A percentile compares a stretch with the other conserved stretches of the same genome.
Conservation (phyloP, 2,888 invertebrate genomes). For the Callosobruchus maculatus region DNA sequence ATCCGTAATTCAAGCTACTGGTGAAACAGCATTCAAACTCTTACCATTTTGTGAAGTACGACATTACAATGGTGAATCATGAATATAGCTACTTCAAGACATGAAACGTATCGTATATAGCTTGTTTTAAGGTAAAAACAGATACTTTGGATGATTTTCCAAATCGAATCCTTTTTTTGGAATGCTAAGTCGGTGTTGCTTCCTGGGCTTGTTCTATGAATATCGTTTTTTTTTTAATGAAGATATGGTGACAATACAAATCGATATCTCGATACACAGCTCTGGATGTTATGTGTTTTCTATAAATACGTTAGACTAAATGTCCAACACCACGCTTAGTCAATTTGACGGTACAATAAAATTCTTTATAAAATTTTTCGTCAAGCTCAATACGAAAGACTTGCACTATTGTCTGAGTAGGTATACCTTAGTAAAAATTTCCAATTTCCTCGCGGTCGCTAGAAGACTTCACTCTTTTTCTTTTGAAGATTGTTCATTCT, state of each 20-base stretch:
- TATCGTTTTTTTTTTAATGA: neutral
- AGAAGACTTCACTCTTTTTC: neutral
- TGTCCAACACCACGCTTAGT: constrained; percentile 47
- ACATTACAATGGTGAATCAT: too few species aligned
- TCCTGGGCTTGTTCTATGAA: too few species aligned
- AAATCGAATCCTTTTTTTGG: too few species aligned
- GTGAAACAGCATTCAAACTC: too few species aligned
- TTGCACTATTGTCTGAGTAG: neutral
- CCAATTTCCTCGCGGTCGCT: neutral
- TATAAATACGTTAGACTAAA: constrained; percentile 22
- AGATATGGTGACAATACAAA: neutral
- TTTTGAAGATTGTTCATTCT: too few species aligned
- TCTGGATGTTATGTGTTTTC: constrained; percentile 13
- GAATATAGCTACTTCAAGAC: too few species aligned
- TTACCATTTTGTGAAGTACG: too few species aligned
- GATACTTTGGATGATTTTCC: too few species aligned
- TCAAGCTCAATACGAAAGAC: constrained; percentile 11
- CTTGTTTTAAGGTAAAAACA: too few species aligned
- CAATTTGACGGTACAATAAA: constrained; percentile 46
- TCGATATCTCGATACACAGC: neutral
- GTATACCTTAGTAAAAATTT: neutral
- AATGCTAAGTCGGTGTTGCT: too few species aligned
- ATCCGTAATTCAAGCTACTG: too few species aligned
- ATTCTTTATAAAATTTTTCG: constrained; percentile 13
- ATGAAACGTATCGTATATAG: too few species aligned